Evolutionary conservation across 1,140 invertebrate species (phyloP), one percentile per base, ranked within the genome.

Genomic region (Drosophila melanica): DNA sequence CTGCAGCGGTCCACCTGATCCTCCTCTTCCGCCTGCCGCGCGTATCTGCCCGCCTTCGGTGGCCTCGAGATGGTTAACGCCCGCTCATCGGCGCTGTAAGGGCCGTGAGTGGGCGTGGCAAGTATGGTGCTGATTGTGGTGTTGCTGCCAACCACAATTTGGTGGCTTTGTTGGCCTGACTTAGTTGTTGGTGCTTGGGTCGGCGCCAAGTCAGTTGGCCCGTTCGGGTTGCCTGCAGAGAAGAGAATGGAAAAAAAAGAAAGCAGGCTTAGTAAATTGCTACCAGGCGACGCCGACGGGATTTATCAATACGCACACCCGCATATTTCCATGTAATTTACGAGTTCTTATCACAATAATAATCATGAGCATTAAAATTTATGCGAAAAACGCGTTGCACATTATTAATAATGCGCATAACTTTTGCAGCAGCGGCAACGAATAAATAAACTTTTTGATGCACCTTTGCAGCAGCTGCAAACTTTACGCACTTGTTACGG

Each of bases 1-100:
- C 79, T 93, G 93, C 68, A 92, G 7, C 77, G 80, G 45, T 92
- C 86, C 42, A 91, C 75, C 42, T 75, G 69, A 18, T 90, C 81
- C 64, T 90, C 81, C 64, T 76, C 85, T 16, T 86, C 75, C 39
- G 63, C 77, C 62, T 85, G 72, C 0, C 79, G 73, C 39, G 45
- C 47, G 35, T 64, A 70, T 8, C 79, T 68, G 0, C 66, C 67
- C 4, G 65, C 64, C 7, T 74, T n/a, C 0, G 77, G 59, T 5
- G 78, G 67, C n/a, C 66, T 37, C 2, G 75, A 62, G 18, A 79
- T 63, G 39, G 71, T 81, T 54, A 81, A 1, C 0, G 55, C 35
- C 11, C 64, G 42, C 20, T 41, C 65, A 8, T 53, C 37, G 4
- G 67, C 60, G 10, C 14, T 23, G 4, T 14, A 12, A 11, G 10